Conservation (phyloP, 2,797 vertebrate genomes). For the Pagetopsis macropterus region DNA sequence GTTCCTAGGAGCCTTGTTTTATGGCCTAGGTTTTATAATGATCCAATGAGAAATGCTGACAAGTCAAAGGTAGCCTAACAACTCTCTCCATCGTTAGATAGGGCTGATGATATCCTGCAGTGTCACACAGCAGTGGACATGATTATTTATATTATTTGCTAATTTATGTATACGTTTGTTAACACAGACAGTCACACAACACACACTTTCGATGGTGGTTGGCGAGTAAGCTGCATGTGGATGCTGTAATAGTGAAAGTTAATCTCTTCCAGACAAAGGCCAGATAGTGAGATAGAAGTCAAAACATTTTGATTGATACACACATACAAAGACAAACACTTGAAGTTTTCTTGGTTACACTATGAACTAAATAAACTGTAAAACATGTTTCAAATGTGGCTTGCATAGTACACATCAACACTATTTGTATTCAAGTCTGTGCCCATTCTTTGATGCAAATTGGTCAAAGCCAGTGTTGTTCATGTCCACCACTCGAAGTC, state of each 20-base stretch:
- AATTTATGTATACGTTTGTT: neutral
- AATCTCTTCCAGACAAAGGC: conserved; percentile 40
- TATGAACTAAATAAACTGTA: neutral
- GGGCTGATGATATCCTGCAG: conserved; percentile 58
- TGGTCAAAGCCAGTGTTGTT: neutral
- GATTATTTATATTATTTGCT: conserved; percentile 22
- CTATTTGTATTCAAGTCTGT: neutral
- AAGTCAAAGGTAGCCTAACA: conserved; percentile 52
- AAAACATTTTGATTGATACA: conserved; percentile 34
- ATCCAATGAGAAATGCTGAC: conserved; percentile 59
- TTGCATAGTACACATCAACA: neutral
- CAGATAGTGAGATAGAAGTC: conserved; percentile 42
- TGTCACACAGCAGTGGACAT: conserved; percentile 49
- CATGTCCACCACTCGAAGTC: neutral
- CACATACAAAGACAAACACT: neutral
- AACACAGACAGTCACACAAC: conserved; percentile 14
- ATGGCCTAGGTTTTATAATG: conserved; percentile 31
- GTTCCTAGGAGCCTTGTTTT: conserved; percentile 34
- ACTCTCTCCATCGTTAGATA: conserved; percentile 43
- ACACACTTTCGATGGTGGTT: conserved; percentile 1
- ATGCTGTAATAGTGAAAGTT: conserved; percentile 60
- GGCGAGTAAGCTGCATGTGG: conserved; percentile 18
- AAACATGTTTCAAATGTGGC: neutral
- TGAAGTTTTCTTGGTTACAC: neutral
- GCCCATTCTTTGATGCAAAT: neutral